Base-by-base conservation (phyloP, 2,113 vertebrate genomes). In the Gallinago undulata region DNA sequence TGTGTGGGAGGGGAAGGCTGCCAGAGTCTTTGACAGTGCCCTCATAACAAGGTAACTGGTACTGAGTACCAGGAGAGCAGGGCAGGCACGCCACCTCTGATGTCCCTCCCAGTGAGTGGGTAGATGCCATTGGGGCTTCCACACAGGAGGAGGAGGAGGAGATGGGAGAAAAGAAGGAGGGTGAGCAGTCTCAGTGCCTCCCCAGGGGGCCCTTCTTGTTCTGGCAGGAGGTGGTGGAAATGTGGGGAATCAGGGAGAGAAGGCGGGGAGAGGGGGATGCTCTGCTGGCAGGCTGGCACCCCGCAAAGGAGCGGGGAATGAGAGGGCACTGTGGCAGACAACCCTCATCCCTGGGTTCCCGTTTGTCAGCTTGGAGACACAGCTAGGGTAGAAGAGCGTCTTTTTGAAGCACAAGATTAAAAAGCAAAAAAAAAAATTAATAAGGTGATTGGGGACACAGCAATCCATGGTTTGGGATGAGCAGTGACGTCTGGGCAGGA, bases 391-490 rank as follows among this genome's bases (percentile, higher is more conserved):
- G 30, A 64, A 86, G 31, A 48, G 7, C 17, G 3, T 1, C 18
- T 69, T 86, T 91, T 84, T n/a, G 12, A 57, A 90, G 51, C 41
- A 23, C 19, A 15, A 6, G 53, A 68, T 63, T 92, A 27, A 85
- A 75, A 88, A 84, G 17, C 30, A 81, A 67, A 92, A 85, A 24
- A 63, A 12, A 84, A 21, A 59, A 63, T 19, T 30, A 66, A 39
- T 50, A 21, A 12, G 13, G 19, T 37, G 35, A 37, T 0, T 33
- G 21, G 18, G 41, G 27, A 21, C 37, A 11, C 0, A 7, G 56
- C 64, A 92, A 21, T 19, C 16, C 0, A 0, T 13, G 5, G 39
- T n/a, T 23, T 85, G 23, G 0, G 0, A 39, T 82, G 43, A 70
- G 33, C 47, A 78, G 47, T 4, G 45, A 64, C 41, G 4, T 51